Evolutionary conservation across 2,888 invertebrate genomes (phyloP), one percentile per base, ranked within the genome.

Genomic region (Platycheirus albimanus): DNA sequence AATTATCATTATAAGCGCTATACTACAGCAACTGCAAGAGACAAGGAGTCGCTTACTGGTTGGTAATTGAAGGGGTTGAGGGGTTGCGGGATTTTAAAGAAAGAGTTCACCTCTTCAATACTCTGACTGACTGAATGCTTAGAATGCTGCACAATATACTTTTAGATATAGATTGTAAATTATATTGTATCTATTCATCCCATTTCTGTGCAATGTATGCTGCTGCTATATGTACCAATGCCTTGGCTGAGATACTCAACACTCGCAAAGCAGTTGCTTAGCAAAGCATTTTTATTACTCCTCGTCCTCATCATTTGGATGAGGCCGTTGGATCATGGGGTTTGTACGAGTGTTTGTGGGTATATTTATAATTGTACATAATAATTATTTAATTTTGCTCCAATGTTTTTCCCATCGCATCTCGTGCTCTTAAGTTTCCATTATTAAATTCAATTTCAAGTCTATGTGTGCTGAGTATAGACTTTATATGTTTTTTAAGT

Each of bases 371-470:
- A 77, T 77, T 77, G 77, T 83, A 83, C 77, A 72, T 72, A 69
- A 77, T 83, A 83, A 83, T 83, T 83, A 77, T 83, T 83, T 83
- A 83, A 83, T 83, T 83, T 71, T 67, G 67, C 72, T 43, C 49
- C 71, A 78, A 78, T 78, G 56, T 71, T 83, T 77, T 76, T 81
- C 77, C 77, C 81, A 81, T 77, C 52, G 71, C 58, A 66, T 81
- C 77, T 81, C 70, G 66, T 81, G 71, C 81, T 76, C 81, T 71
- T 67, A 77, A 81, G 77, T 81, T 81, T 77, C 67, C 77, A 81
- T 81, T 81, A 81, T 81, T 81, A 81, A 81, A 81, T 70, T 81
- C 81, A 81, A 81, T 79, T 79, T 69, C 67, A 79, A 54, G 77
- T 70, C 66, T 77, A 67, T 51, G 19, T 15, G 30, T 63, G 56